A percentile compares a stretch with the other conserved stretches of the same genome.
phyloP scores from a whole-genome alignment of 2,797 vertebrate species.

The Chaenodraco wilsoni region DNA sequence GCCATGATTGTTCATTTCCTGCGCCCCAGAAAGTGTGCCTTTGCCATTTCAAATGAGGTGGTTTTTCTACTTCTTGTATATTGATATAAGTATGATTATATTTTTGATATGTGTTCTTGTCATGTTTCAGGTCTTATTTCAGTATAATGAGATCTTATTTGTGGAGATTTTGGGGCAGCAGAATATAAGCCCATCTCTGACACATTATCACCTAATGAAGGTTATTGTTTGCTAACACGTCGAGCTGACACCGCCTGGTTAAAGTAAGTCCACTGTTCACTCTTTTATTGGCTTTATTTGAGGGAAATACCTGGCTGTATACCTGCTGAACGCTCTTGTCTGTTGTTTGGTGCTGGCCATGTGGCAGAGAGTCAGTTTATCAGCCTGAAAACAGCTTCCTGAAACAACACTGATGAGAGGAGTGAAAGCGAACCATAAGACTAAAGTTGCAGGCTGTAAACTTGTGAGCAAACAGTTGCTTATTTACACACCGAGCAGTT shows the following conservation, averaged over 20 bases:
- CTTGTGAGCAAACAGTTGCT: background rate
- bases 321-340: slow-evolving; percentile 6
- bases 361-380: background rate
- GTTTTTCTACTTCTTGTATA: background rate
- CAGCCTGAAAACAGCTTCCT: slow-evolving; percentile 11
- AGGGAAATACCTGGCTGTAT: slow-evolving; percentile 1
- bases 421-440: slow-evolving; percentile 1
- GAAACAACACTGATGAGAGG: background rate
- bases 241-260: background rate
- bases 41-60: slow-evolving; percentile 13
- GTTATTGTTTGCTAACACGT: background rate
- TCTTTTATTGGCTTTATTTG: background rate
- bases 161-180: background rate
- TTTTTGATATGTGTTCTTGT: too few species aligned
- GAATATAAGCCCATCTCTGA: background rate
- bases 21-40: background rate
- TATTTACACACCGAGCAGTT: slow-evolving; percentile 2
- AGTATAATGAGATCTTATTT: background rate
- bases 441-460: background rate
- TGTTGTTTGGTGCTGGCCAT: background rate
- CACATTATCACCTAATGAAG: slow-evolving; percentile 14
- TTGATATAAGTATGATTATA: background rate
- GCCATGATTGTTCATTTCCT: slow-evolving; percentile 18
- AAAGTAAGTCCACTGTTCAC: background rate
- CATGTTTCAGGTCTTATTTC: background rate